Evolutionary conservation across 2,797 vertebrate genomes (phyloP).

Genomic region (Dicrostonyx torquatus): DNA sequence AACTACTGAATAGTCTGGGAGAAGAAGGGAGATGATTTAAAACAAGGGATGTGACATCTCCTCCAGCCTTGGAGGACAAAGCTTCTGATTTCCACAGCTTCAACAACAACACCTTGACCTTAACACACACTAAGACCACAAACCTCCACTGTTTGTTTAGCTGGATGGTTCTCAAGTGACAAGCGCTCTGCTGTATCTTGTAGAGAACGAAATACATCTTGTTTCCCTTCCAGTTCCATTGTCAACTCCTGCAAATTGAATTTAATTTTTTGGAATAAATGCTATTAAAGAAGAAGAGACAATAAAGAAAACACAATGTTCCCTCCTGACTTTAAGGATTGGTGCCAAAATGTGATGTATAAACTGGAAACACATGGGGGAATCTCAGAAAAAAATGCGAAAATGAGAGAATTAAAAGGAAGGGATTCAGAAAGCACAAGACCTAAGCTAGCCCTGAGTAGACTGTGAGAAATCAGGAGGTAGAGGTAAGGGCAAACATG

Average conservation of each 20-base stretch:
- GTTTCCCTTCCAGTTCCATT: conserved; percentile 94
- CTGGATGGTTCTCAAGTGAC: conserved; percentile 96
- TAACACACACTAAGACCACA: conserved; percentile 19
- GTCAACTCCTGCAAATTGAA: conserved; percentile 90
- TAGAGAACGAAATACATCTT: conserved; percentile 93
- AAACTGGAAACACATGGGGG: neutral
- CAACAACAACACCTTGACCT: neutral
- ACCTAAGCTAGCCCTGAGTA: neutral
- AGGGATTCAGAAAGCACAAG: conserved; percentile 21
- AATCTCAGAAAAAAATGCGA: conserved; percentile 28
- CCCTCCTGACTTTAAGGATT: neutral
- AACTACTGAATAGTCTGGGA: neutral
- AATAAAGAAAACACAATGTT: conserved; percentile 30
- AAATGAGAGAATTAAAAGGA: neutral
- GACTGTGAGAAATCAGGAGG: neutral
- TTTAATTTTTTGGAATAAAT: conserved; percentile 42
- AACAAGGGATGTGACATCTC: neutral
- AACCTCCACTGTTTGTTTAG: conserved; percentile 98
- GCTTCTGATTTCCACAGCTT: neutral
- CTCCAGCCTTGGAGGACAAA: neutral
- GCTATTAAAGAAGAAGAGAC: neutral
- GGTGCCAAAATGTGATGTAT: conserved; percentile 22
- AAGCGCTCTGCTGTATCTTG: conserved; percentile 94
- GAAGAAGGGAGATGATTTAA: neutral
- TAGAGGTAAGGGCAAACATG: neutral